Evolutionary conservation across 2,797 vertebrate genomes (phyloP).

Genomic region (Tenualosa ilisha): DNA sequence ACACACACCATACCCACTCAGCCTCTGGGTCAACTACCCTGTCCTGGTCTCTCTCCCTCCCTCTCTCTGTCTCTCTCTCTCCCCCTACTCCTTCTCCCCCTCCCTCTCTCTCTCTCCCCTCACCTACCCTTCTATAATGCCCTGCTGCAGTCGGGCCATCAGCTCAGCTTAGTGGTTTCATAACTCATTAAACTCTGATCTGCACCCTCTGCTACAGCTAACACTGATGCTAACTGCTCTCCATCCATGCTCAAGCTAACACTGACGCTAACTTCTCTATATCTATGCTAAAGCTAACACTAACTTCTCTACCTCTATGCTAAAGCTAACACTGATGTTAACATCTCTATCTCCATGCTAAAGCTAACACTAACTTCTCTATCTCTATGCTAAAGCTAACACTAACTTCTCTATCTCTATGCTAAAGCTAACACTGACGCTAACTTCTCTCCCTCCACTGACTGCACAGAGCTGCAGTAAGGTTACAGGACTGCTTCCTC

Average conservation of each 20-base stretch:
- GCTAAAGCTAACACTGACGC: not conserved
- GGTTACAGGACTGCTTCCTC: too few species aligned
- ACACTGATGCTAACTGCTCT: not conserved
- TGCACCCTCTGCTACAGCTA: not conserved
- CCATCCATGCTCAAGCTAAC: not conserved
- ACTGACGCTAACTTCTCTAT: not conserved
- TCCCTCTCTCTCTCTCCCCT: not conserved
- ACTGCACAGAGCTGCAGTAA: too few species aligned
- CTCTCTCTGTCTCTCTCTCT: not conserved
- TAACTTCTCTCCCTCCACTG: not conserved
- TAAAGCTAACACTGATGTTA: not conserved
- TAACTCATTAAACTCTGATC: conserved; percentile 4
- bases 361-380: not conserved
- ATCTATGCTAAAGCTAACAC: not conserved
- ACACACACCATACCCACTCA: not conserved
- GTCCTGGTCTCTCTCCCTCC: too few species aligned
- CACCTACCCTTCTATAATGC: not conserved
- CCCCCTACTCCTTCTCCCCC: not conserved
- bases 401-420: not conserved
- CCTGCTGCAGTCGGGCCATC: not conserved
- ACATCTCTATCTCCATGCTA: too few species aligned
- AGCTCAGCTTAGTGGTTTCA: not conserved
- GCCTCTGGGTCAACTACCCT: not conserved
- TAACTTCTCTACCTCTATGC: not conserved
- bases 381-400: not conserved